Percentiles rank a stretch among this genome's conserved stretches.
These are phyloP conservation scores for Gavia stellata DNA, from an alignment of 2,113 vertebrate species.

Conservation along the genomic window DNA sequence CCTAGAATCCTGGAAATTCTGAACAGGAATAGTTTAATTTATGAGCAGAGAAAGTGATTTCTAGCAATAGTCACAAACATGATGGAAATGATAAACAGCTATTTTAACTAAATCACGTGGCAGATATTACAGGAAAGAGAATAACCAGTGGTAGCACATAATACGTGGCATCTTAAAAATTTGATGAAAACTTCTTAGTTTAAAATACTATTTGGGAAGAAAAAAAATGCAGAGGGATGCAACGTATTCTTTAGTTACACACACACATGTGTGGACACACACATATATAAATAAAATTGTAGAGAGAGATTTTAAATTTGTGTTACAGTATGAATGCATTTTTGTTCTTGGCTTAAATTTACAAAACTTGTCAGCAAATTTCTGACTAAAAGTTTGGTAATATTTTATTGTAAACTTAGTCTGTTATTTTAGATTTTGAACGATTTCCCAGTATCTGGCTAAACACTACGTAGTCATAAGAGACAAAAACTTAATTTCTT, in stretches of 20 bases:
- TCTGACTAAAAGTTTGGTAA: not conserved
- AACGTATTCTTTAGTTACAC: not conserved
- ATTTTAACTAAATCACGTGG: not conserved
- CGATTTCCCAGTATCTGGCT: not conserved
- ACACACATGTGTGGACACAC: accelerated
- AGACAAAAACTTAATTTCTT: not conserved
- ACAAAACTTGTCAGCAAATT: not conserved
- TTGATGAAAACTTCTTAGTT: not conserved
- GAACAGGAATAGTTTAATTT: not conserved
- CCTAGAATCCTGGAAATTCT: not conserved
- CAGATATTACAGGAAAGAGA: not conserved
- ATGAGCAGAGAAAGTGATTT: not conserved
- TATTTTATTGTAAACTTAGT: not conserved
- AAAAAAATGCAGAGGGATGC: not conserved
- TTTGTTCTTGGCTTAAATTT: not conserved
- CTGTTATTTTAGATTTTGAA: not conserved
- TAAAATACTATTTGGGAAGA: not conserved
- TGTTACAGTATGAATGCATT: not conserved
- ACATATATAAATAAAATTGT: not conserved
- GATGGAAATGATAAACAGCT: not conserved
- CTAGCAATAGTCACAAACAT: not conserved
- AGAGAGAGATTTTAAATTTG: not conserved
- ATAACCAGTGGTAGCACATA: not conserved
- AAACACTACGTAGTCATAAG: accelerated
- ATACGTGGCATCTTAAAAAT: accelerated